phyloP scores from a whole-genome alignment of 2,797 vertebrate species.

The Pogoniulus pusillus region DNA sequence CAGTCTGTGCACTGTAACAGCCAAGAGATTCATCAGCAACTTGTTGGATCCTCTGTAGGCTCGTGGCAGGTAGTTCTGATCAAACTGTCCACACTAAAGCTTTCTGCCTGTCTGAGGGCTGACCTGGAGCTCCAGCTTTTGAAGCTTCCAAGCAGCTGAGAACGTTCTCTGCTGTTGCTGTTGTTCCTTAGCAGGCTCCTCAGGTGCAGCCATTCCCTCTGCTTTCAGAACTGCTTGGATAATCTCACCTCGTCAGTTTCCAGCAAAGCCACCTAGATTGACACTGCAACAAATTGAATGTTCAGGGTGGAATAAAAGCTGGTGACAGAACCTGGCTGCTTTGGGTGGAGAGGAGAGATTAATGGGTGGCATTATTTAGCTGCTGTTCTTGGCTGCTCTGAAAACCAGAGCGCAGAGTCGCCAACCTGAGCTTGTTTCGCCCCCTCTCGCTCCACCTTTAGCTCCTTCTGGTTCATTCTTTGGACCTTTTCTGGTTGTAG shows the following conservation, averaged over 20 bases:
- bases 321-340: constrained; percentile 21
- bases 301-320: constrained; percentile 47
- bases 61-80: background rate
- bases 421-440: background rate
- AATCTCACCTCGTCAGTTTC: constrained; percentile 49
- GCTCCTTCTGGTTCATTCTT: background rate
- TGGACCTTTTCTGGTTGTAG: background rate
- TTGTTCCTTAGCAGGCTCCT: constrained; percentile 24
- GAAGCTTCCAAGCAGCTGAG: background rate
- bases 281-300: constrained; percentile 55
- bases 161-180: background rate
- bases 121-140: background rate
- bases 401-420: background rate
- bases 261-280: constrained; percentile 47
- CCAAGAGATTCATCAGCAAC: background rate
- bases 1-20: background rate
- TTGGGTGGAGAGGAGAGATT: background rate
- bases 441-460: background rate
- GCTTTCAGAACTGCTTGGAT: constrained; percentile 35
- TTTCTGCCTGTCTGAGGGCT: background rate
- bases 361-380: background rate
- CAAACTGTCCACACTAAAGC: background rate
- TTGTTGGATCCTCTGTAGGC: background rate
- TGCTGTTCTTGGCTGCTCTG: background rate
- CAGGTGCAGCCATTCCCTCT: constrained; percentile 31